phyloP scores from a whole-genome alignment of 2,113 vertebrate species.

The Conger conger region DNA sequence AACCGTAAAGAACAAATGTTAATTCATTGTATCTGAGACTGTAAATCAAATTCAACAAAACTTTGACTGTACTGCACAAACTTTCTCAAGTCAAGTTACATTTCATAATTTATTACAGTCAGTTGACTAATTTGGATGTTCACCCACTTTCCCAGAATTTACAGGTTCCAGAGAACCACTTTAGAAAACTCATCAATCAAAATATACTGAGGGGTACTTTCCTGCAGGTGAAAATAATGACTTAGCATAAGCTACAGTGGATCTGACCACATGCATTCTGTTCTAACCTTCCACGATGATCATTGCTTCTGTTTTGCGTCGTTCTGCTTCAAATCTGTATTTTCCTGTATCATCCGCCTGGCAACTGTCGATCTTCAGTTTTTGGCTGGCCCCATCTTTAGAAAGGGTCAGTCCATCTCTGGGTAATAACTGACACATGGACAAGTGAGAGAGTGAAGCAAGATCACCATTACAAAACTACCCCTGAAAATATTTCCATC shows the following conservation, averaged over 20 bases:
- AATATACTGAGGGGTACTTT: background rate
- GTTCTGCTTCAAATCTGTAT: slow-evolving; percentile 77
- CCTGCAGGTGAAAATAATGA: background rate
- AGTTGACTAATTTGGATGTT: too few species aligned
- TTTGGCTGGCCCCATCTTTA: slow-evolving; percentile 71
- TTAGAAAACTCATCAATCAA: background rate
- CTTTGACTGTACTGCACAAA: too few species aligned
- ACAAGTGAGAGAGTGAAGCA: background rate
- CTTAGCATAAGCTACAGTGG: background rate
- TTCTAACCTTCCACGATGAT: slow-evolving; percentile 65
- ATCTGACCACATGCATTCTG: background rate
- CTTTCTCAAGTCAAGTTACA: too few species aligned
- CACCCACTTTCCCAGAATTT: too few species aligned
- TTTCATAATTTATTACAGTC: too few species aligned
- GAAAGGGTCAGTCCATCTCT: slow-evolving; percentile 68
- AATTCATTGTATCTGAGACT: too few species aligned
- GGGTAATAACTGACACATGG: slow-evolving; percentile 62
- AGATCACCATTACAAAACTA: background rate
- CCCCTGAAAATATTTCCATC: background rate
- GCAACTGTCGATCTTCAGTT: slow-evolving; percentile 68
- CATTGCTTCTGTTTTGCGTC: slow-evolving; percentile 69
- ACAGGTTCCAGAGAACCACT: too few species aligned
- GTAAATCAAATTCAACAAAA: too few species aligned
- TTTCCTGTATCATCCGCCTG: slow-evolving; percentile 74
- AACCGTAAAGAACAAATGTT: too few species aligned